Conservation (phyloP, 2,888 invertebrate genomes). For the Margaritifera margaritifera region DNA sequence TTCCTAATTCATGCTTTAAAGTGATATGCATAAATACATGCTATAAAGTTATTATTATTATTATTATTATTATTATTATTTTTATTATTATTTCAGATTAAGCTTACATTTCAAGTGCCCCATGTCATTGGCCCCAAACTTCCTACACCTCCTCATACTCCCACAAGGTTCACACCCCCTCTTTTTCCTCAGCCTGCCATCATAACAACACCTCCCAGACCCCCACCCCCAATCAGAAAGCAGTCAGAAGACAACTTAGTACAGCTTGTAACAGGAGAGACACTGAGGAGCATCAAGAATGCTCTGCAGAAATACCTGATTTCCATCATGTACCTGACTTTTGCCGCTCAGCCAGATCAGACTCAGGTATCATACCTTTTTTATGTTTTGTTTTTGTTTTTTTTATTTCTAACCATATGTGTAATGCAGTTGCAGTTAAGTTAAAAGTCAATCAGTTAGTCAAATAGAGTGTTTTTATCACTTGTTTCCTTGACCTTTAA, state of each 20-base stretch:
- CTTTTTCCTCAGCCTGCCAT: constrained; percentile 24
- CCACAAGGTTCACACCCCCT: constrained; percentile 33
- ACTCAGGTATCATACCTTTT: constrained; percentile 16
- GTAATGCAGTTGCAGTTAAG: too few species aligned
- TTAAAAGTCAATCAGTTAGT: too few species aligned
- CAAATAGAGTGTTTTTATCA: too few species aligned
- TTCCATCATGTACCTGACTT: constrained; percentile 58
- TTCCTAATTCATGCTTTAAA: too few species aligned
- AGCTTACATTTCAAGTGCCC: constrained; percentile 61
- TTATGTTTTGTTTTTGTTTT: too few species aligned
- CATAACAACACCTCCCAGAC: constrained; percentile 18
- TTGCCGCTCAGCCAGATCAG: constrained; percentile 46
- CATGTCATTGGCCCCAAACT: constrained; percentile 61
- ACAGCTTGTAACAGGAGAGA: constrained; percentile 34
- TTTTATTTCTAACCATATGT: too few species aligned
- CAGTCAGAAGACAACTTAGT: constrained; percentile 25
- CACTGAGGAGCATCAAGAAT: constrained; percentile 13
- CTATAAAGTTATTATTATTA: too few species aligned
- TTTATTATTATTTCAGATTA: constrained; percentile 28
- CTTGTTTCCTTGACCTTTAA: too few species aligned
- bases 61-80: too few species aligned
- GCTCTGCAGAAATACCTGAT: constrained; percentile 40
- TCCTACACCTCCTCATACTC: constrained; percentile 35
- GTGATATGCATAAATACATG: too few species aligned
- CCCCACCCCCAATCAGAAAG: constrained; percentile 20